A percentile compares a stretch with the other conserved stretches of the same genome.
Evolutionary conservation across 37 sponge, comb jelly and placozoan species (phyloP).

Genomic region (Haliclona indistincta): DNA sequence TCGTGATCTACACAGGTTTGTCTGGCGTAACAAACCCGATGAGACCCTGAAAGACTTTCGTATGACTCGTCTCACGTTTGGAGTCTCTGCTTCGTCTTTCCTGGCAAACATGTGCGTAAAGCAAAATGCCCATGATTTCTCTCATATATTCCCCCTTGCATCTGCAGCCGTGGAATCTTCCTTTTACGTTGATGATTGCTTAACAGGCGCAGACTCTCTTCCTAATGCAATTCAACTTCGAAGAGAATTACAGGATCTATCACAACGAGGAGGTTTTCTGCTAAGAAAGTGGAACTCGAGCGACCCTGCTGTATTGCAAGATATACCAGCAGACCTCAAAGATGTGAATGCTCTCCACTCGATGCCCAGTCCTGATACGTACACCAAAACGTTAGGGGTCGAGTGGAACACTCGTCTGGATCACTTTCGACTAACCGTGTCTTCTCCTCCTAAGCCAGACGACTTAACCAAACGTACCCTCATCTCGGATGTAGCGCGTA

Average conservation of each 20-base stretch:
- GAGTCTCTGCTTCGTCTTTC: not conserved
- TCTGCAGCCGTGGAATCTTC: not conserved
- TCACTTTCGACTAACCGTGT: conserved; percentile 28
- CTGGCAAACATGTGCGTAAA: not conserved
- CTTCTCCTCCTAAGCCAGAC: not conserved
- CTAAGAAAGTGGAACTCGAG: conserved; percentile 25
- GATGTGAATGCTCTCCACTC: conserved; percentile 14
- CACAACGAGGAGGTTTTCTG: not conserved
- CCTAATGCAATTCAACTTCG: not conserved
- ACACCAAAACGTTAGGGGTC: conserved; percentile 40
- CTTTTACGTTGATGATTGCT: conserved; percentile 37
- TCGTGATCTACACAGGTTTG: not conserved
- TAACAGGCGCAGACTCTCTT: conserved; percentile 7
- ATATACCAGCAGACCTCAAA: conserved; percentile 14
- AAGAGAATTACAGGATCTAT: conserved; percentile 7
- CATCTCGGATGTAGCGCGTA: conserved; percentile 24
- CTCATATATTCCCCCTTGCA: not conserved
- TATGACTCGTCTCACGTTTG: conserved; percentile 6
- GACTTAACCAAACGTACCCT: conserved; percentile 17
- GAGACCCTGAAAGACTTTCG: not conserved
- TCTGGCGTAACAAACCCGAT: not conserved
- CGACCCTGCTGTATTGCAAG: conserved; percentile 17
- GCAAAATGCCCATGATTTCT: not conserved
- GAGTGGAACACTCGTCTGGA: conserved; percentile 29
- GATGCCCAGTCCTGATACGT: not conserved